Evolutionary conservation across 2,888 invertebrate species (phyloP).

Genomic region (Brachyopa scutellaris): DNA sequence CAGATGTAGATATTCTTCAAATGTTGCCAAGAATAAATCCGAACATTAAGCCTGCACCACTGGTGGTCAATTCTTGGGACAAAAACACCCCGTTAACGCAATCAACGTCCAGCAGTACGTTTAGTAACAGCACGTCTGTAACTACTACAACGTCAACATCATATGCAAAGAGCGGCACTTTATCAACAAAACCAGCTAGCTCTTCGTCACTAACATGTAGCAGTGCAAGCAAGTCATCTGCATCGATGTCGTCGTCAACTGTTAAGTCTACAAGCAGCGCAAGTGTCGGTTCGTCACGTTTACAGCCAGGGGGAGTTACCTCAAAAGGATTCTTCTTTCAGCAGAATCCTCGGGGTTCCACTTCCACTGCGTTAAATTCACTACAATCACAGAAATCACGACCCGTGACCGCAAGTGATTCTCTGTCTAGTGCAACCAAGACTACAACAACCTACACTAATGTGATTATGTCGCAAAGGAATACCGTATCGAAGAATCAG

Average conservation of each 20-base stretch:
- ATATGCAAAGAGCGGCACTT: slow-evolving; percentile 74
- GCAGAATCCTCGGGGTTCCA: slow-evolving; percentile 74
- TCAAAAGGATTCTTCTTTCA: slow-evolving; percentile 77
- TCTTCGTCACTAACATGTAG: slow-evolving; percentile 54
- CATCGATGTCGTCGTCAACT: slow-evolving; percentile 26
- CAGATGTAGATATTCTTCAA: slow-evolving; percentile 94
- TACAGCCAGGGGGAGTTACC: slow-evolving; percentile 79
- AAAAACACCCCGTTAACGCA: slow-evolving; percentile 78
- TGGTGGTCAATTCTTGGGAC: slow-evolving; percentile 80
- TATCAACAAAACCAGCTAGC: slow-evolving; percentile 75
- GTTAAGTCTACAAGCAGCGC: slow-evolving; percentile 28
- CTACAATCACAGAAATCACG: slow-evolving; percentile 50
- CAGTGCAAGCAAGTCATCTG: slow-evolving; percentile 40
- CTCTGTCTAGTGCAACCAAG: slow-evolving; percentile 80
- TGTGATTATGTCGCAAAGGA: slow-evolving; percentile 83
- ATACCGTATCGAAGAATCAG: slow-evolving; percentile 75
- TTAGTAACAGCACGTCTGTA: slow-evolving; percentile 73
- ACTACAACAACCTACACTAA: slow-evolving; percentile 84
- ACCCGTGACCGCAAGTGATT: slow-evolving; percentile 61
- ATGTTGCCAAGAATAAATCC: slow-evolving; percentile 87
- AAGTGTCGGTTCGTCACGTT: slow-evolving; percentile 31
- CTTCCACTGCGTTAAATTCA: slow-evolving; percentile 49
- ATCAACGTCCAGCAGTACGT: slow-evolving; percentile 49
- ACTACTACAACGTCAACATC: slow-evolving; percentile 76
- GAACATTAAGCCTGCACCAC: slow-evolving; percentile 77